Evolutionary conservation across 1,140 invertebrate species (phyloP).

Genomic region (Ceratosolen solmsi): DNA sequence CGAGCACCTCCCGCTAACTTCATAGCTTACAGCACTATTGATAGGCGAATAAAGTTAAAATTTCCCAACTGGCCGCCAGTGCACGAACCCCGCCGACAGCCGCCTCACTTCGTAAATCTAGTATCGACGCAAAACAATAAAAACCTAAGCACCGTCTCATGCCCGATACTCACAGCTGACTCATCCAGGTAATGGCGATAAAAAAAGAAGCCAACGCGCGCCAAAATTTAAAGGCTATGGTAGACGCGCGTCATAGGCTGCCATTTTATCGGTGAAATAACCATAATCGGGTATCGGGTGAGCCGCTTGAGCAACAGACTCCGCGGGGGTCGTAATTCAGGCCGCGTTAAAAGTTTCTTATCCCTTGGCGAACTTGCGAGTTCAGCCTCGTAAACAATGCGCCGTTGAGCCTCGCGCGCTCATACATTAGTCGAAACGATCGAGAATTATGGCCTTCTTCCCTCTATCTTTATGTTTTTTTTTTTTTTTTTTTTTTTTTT

Average conservation of each 20-base stretch:
- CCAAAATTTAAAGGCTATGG: neutral
- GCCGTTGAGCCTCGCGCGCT: neutral
- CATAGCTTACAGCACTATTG: neutral
- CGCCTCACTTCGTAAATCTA: neutral
- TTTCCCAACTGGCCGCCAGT: no score
- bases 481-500: neutral
- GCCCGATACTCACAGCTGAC: neutral
- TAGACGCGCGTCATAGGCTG: neutral
- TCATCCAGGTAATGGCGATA: neutral
- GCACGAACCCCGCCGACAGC: neutral
- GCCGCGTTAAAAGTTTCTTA: conserved; percentile 27
- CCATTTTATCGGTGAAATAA: conserved; percentile 5
- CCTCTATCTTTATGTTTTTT: neutral
- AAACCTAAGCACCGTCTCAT: neutral
- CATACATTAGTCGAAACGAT: conserved; percentile 30
- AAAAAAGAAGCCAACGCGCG: neutral
- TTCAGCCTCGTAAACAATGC: conserved; percentile 24
- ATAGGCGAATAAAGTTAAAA: neutral
- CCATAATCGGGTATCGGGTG: neutral
- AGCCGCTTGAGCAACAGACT: neutral
- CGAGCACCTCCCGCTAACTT: neutral
- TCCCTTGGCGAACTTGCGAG: neutral
- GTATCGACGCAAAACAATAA: neutral
- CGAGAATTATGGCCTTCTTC: conserved; percentile 23
- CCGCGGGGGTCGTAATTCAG: conserved; percentile 32